Percentiles rank a stretch among this genome's conserved stretches.
These are phyloP conservation scores for Cephus pygmeus DNA, from an alignment of 2,888 invertebrate species.

Conservation along the genomic window DNA sequence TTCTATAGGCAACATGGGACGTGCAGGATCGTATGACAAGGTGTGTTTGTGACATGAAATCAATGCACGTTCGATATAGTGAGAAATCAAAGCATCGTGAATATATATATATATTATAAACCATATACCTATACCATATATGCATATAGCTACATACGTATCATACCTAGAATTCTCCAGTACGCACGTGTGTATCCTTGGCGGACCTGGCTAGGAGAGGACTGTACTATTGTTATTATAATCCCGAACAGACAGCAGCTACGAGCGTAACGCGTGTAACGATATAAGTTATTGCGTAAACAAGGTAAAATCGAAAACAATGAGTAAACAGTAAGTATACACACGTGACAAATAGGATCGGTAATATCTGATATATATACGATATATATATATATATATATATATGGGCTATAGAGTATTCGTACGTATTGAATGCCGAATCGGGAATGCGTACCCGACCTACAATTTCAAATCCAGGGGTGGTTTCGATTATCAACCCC, in stretches of 20 bases:
- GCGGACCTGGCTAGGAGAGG: neutral
- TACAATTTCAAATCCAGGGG: neutral
- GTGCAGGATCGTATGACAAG: conserved; percentile 17
- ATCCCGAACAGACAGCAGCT: neutral
- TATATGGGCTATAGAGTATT: neutral
- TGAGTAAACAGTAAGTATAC: neutral
- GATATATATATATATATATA: too few relatives aligned
- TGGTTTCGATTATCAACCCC: neutral
- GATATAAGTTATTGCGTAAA: neutral
- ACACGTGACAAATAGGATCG: neutral
- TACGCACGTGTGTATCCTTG: neutral
- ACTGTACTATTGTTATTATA: neutral
- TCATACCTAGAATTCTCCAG: neutral
- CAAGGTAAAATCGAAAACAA: neutral
- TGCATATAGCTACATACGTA: neutral
- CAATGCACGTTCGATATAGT: conserved; percentile 11
- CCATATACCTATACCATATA: neutral
- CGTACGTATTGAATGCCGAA: neutral
- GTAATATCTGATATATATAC: neutral
- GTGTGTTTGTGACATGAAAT: conserved; percentile 21
- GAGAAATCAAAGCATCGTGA: neutral
- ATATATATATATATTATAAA: neutral
- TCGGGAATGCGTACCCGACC: neutral
- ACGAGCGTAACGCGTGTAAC: neutral
- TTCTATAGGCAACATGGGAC: neutral